Evolutionary conservation across 2,113 vertebrate genomes (phyloP), one percentile per base, ranked within the genome.

Genomic region (Piprites chloris): DNA sequence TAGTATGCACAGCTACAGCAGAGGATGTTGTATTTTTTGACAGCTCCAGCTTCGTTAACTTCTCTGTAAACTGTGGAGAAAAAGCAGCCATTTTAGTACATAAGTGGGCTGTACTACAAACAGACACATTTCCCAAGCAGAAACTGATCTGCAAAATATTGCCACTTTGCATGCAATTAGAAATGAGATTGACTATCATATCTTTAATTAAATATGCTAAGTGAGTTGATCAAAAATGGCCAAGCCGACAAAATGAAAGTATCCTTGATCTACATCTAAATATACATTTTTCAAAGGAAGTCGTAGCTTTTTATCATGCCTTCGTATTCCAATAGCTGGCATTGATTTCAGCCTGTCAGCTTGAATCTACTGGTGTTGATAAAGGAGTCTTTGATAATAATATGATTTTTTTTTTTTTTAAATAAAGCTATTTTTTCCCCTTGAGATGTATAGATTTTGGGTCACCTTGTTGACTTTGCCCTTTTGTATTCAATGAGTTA

Each of bases 1-100:
- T 91, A 94, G 72, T 49, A 90, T 90, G 95, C 95, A 85, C 53
- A 95, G 76, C 65, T 95, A 91, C 65, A 77, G 82, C 59, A 90
- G 75, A 84, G 72, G 73, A 85, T 89, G 83, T 91, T 95, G 96
- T 94, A 84, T 90, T 97, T 96, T 94, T 94, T 96, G 93, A 96
- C 93, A 94, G 83, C 73, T 95, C 69, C 80, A 96, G 92, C 90
- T 96, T 93, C 63, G 69, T 93, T 86, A 96, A 78, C 26, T 72
- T 90, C 68, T 86, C 77, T 85, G 85, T 90, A 93, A 96, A 94
- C 90, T 90, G 95, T 78, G 90, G 80, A 85, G 74, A 28, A 56
- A 87, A 96, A 94, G 87, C 78, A 63, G 85, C 87, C 91, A 91
- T 94, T 96, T 96, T 46, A 76, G 90, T 65, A 85, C 92, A 22